A percentile compares a stretch with the other conserved stretches of the same genome.
These are phyloP conservation scores for Dromas ardeola DNA, from an alignment of 2,113 vertebrate species.

Conservation along the genomic window DNA sequence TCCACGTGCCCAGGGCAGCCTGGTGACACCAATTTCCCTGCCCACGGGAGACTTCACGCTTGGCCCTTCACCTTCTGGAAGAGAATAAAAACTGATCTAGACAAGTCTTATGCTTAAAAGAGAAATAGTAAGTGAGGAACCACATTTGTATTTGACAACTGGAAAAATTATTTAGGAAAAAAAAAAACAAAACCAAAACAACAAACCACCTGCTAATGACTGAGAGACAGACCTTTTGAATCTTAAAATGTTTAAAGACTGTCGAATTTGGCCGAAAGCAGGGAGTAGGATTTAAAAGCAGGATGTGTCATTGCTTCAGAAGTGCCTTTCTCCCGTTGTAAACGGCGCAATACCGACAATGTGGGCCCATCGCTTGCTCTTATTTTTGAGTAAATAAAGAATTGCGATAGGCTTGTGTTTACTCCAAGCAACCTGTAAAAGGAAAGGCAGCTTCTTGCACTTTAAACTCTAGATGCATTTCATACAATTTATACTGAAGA, in stretches of 20 bases:
- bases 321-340: not conserved
- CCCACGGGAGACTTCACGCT: accelerated
- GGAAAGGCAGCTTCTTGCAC: not conserved
- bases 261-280: not conserved
- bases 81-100: not conserved
- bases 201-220: not conserved
- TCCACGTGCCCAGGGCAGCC: not conserved
- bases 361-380: accelerated
- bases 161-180: not conserved
- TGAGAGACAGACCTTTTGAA: not conserved
- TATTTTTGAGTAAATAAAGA: not conserved
- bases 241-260: not conserved
- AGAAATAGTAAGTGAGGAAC: not conserved
- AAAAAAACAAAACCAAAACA: too few species aligned
- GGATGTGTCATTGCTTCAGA: not conserved
- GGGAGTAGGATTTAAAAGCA: not conserved
- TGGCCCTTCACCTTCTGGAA: not conserved
- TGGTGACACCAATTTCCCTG: not conserved
- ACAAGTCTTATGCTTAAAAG: not conserved
- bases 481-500: not conserved
- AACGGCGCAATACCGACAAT: too few species aligned
- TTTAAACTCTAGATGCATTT: not conserved
- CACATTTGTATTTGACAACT: not conserved
- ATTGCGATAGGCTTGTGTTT: not conserved
- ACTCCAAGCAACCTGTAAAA: not conserved